Evolutionary conservation across 2,888 invertebrate species (phyloP), one percentile per base, ranked within the genome.

Genomic region (Ichneumoninae sp.): DNA sequence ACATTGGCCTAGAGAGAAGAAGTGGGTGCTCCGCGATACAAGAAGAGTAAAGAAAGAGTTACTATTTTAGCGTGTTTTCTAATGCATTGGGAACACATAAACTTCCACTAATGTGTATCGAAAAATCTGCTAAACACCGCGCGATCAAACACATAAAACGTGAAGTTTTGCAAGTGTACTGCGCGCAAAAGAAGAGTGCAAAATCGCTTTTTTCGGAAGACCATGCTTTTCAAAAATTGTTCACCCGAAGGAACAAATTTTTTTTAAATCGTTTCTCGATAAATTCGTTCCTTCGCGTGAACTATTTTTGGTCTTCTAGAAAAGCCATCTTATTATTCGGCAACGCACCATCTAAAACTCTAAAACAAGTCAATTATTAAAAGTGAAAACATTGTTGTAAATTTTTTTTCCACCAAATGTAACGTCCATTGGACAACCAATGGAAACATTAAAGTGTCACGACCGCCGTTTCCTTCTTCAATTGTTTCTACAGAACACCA

Each of bases 331-430:
- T 76, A 44, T 50, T 80, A 1, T 50, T 83, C n/a, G 75, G 80
- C 47, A 76, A 83, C 57, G 74, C 75, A 13, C 68, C 50, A 19
- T 68, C 65, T n/a, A 80, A 83, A 36, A 40, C 81, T n/a, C n/a
- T n/a, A n/a, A 16, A 52, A 69, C 8, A 47, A 47, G 47, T 60
- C 60, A n/a, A 62, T n/a, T 22, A 40, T 70, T 52, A 19, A 60
- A 19, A 62, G 36, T 44, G 62, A 52, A 5, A 78, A 86, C 60
- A 83, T 85, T 26, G 70, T 77, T 47, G 78, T 79, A 8, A 85
- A n/a, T 68, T 71, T 85, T 84, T 86, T 75, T 88, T 52, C 86
- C 87, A 74, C 87, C 88, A n/a, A 87, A 87, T 65, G 86, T 89
- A 7, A 30, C 88, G 8, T 70, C 82, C 44, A 72, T 88, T 50